Conservation (phyloP, 1,140 invertebrate species). For the Pemphigus obesinymphae region DNA sequence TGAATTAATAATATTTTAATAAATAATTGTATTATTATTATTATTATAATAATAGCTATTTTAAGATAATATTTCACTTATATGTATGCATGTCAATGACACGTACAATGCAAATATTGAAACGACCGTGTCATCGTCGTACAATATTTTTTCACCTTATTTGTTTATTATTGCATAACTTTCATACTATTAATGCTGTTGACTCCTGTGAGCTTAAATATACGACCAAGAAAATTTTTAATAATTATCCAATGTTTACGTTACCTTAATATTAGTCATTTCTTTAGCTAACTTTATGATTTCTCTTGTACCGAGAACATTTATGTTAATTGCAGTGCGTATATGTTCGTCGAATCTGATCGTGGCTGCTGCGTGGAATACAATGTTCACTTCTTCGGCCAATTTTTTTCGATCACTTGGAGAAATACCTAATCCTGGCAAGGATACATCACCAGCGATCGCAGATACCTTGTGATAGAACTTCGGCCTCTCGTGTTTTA, state of each 20-base stretch:
- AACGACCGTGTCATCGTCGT: background rate
- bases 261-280: slow-evolving; percentile 62
- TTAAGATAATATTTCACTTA: too few species aligned
- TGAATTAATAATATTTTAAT: too few species aligned
- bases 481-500: slow-evolving; percentile 51
- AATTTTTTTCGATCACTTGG: slow-evolving; percentile 52
- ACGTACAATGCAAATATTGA: background rate
- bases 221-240: background rate
- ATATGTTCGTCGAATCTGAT: slow-evolving; percentile 68
- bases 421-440: slow-evolving; percentile 54
- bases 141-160: background rate
- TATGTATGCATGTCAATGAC: too few species aligned
- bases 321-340: slow-evolving; percentile 61
- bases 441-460: slow-evolving; percentile 57
- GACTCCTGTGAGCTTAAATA: background rate
- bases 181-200: background rate
- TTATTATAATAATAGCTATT: too few species aligned
- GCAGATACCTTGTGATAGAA: slow-evolving; percentile 54
- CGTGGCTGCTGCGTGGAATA: slow-evolving; percentile 67
- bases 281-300: slow-evolving; percentile 61
- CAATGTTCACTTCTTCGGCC: slow-evolving; percentile 60
- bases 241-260: background rate
- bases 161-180: background rate
- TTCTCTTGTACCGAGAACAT: slow-evolving; percentile 63
- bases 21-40: too few species aligned